phyloP scores from a whole-genome alignment of 2,113 vertebrate species.

The Lepus europaeus region DNA sequence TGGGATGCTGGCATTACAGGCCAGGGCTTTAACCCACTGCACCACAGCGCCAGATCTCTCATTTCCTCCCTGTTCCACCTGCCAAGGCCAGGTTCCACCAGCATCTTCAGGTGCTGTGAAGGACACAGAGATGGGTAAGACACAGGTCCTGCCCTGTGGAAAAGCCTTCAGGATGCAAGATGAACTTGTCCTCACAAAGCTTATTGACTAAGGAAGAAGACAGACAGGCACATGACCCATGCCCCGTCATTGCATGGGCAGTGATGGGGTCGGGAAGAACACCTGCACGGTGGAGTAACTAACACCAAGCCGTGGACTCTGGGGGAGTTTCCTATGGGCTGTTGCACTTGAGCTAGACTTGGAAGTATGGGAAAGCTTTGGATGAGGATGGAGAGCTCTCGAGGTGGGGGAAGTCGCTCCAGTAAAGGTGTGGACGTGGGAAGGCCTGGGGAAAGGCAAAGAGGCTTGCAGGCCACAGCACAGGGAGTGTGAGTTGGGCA shows the following conservation, averaged over 20 bases:
- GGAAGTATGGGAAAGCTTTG: not conserved
- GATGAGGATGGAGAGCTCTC: not conserved
- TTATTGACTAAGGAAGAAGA: not conserved
- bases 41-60: not conserved
- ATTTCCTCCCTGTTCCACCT: not conserved
- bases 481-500: not conserved
- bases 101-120: not conserved
- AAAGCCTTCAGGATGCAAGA: not conserved
- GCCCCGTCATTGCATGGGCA: rapidly evolving
- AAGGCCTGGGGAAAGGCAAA: not conserved
- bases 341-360: not conserved
- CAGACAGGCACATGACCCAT: rapidly evolving
- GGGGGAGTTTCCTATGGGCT: not conserved
- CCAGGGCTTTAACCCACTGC: too few relatives aligned
- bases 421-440: not conserved
- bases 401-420: not conserved
- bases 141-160: not conserved
- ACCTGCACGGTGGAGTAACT: not conserved
- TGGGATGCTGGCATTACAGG: too few relatives aligned
- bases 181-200: not conserved
- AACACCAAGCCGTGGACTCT: not conserved
- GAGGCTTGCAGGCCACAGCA: not conserved
- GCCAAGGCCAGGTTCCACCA: constrained; percentile 69
- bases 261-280: not conserved
- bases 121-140: not conserved